A percentile compares a stretch with the other conserved stretches of the same genome.
Conservation (phyloP, 2,888 invertebrate species). For the Zhuqinia jingwanae region DNA sequence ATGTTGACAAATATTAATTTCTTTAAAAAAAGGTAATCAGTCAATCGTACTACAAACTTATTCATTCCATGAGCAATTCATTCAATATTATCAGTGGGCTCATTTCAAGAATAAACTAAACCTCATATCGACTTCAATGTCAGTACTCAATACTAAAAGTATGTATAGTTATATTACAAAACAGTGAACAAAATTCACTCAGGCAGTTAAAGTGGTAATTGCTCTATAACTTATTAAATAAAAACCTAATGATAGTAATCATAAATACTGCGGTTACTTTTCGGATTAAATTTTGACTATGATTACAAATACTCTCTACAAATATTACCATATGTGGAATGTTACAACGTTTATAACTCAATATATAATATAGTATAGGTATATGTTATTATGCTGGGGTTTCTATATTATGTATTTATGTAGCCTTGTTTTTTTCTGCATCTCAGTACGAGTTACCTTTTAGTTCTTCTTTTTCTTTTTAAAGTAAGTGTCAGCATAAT, state of each 20-base stretch:
- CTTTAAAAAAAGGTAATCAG: constrained; percentile 55
- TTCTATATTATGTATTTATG: too few species aligned
- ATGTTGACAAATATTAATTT: constrained; percentile 37
- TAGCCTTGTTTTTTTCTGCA: not conserved
- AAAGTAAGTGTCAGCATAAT: constrained; percentile 83
- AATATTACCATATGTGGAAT: too few species aligned
- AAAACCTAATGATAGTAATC: not conserved
- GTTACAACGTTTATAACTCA: constrained; percentile 21
- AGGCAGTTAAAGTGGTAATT: not conserved
- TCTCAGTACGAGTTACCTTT: not conserved
- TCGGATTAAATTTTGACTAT: not conserved
- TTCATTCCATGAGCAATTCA: constrained; percentile 3
- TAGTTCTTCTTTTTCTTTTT: constrained; percentile 81
- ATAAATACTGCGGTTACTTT: constrained; percentile 31
- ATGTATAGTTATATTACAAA: not conserved
- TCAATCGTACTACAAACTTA: constrained; percentile 54
- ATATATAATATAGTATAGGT: too few species aligned
- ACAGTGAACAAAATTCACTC: constrained; percentile 10
- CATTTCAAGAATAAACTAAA: constrained; percentile 7
- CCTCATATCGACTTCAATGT: not conserved
- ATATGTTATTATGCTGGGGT: too few species aligned
- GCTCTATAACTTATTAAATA: not conserved
- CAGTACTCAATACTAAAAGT: not conserved
- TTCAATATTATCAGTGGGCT: not conserved
- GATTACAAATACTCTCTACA: too few species aligned